Evolutionary conservation across 2,888 invertebrate species (phyloP).

Genomic region (Atherix ibis): DNA sequence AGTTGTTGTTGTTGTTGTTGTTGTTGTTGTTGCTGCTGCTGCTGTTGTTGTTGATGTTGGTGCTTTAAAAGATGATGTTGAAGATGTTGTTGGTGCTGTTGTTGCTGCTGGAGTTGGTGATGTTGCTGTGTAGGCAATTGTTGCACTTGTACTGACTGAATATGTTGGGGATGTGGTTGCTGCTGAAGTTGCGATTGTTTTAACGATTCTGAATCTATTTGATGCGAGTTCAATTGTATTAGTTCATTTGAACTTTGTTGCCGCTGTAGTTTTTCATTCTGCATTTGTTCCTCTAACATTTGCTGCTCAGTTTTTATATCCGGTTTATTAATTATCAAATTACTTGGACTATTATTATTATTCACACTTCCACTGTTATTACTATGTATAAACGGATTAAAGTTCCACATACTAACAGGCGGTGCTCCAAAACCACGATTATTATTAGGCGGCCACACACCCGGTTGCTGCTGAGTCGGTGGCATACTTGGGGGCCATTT

Average conservation of each 20-base stretch:
- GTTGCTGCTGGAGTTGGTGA: background rate
- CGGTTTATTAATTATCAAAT: too few species aligned
- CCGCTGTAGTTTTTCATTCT: too few species aligned
- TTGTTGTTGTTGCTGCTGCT: slow-evolving; percentile 14
- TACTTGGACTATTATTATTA: background rate
- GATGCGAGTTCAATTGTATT: background rate
- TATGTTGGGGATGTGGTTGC: background rate
- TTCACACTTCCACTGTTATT: background rate
- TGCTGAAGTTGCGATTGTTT: background rate
- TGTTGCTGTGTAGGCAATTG: too few species aligned
- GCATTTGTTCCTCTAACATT: slow-evolving; percentile 11
- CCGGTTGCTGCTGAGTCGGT: slow-evolving; percentile 2
- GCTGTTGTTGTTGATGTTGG: slow-evolving; percentile 14
- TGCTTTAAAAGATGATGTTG: too few species aligned
- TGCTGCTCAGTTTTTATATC: slow-evolving; percentile 13
- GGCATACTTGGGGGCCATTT: background rate
- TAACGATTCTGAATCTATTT: background rate
- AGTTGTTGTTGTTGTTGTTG: slow-evolving; percentile 3
- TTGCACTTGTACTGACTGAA: background rate
- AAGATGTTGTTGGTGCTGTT: background rate
- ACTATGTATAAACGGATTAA: too few species aligned
- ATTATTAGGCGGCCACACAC: background rate
- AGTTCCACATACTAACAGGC: background rate
- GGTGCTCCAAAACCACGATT: too few species aligned
- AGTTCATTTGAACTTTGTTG: slow-evolving; percentile 2